Base-by-base conservation (phyloP, 1,140 invertebrate species). In the Saccostrea cuccullata region DNA sequence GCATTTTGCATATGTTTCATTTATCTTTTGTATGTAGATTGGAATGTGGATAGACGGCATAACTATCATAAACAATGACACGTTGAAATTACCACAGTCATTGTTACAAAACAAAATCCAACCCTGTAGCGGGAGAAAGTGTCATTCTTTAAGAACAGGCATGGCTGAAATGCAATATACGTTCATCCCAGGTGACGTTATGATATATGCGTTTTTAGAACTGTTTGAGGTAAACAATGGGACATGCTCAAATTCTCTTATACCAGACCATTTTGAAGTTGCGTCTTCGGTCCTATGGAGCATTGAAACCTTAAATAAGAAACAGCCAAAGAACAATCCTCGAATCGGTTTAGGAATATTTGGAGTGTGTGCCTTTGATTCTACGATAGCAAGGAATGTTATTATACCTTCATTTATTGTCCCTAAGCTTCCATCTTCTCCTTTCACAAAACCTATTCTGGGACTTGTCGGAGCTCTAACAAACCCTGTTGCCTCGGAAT, bases 141-240 rank as follows among this genome's bases (percentile, higher is more conserved):
- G 70, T 77, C 30, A 77, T 77, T 77, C 70, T 30, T 2, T 84
- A 30, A 36, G 36, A 55, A 1, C 17, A 56, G 30, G 47, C 23
- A 23, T 84, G 23, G 15, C 30, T 12, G 82, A 84, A 55, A 23
- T 55, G 82, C 17, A 15, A 15, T 55, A 55, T 11, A 84, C 47
- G 9, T 84, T 55, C 30, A 47, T 55, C 1, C 36, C 11, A n/a
- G 82, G 82, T 2, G 82, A 84, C 47, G 82, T 84, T 12, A 84
- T 84, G 82, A 84, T 55, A 5, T 55, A 26, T 55, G 40, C 82
- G 11, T 84, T 84, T 55, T 13, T 84, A 55, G 82, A 84, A 84
- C 23, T 84, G 8, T 84, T 17, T 56, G 23, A 30, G 26, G 20
- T 23, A 4, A 84, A 20, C 26, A 12, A 20, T 12, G 82, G 26